These are phyloP conservation scores for Oreochromis niloticus DNA, from an alignment of 2,113 vertebrate genomes.

Conservation along the genomic window DNA sequence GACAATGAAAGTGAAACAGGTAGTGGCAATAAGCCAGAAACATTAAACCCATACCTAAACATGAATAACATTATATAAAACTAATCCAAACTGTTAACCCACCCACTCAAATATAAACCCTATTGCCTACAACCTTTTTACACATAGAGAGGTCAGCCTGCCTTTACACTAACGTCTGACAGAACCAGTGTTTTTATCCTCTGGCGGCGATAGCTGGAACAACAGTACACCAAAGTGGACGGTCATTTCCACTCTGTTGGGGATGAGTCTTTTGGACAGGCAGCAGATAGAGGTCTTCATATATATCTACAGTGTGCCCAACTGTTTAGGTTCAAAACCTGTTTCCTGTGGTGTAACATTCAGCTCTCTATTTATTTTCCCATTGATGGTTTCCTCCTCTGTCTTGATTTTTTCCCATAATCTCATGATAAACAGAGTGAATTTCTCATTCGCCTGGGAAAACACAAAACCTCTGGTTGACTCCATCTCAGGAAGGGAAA, in stretches of 20 bases:
- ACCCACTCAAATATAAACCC: neutral
- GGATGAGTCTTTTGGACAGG: slow-evolving; percentile 13
- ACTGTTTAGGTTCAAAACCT: slow-evolving; percentile 61
- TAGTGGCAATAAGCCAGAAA: neutral
- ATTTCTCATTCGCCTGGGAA: slow-evolving; percentile 60
- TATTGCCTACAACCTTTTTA: neutral
- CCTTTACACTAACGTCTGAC: neutral
- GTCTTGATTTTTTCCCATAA: slow-evolving; percentile 62
- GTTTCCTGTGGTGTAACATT: slow-evolving; percentile 63
- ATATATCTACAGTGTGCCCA: slow-evolving; percentile 22
- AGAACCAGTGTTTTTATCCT: neutral
- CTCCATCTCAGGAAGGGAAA: slow-evolving; percentile 56
- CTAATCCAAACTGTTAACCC: neutral
- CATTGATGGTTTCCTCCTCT: slow-evolving; percentile 50
- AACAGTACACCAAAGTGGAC: neutral
- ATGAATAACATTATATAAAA: neutral
- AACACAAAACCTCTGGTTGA: slow-evolving; percentile 56
- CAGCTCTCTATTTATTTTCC: slow-evolving; percentile 65
- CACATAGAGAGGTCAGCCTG: neutral
- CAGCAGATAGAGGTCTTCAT: slow-evolving; percentile 17
- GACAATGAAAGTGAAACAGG: neutral
- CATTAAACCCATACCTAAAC: neutral
- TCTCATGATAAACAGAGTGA: slow-evolving; percentile 58
- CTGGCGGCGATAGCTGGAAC: slow-evolving; percentile 12
- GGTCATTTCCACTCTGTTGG: neutral